Evolutionary conservation across 1,140 invertebrate genomes (phyloP).

Genomic region (Pogonomyrmex barbatus): DNA sequence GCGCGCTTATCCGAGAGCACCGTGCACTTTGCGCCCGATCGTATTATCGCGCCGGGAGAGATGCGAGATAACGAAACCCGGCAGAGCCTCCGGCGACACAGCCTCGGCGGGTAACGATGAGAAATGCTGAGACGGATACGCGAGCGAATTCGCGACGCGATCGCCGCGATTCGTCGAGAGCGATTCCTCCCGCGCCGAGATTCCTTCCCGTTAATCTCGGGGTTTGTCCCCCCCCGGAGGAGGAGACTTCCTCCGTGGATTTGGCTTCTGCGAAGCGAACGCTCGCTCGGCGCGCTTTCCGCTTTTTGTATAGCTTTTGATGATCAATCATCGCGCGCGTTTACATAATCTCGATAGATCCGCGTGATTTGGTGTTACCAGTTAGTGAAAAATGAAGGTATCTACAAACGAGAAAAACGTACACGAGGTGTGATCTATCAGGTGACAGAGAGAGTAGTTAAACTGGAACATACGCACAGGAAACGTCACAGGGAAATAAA

Average conservation of each 20-base stretch:
- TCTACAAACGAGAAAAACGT: background rate
- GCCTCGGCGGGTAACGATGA: conserved; percentile 1
- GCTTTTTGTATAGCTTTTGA: background rate
- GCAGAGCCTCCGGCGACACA: background rate
- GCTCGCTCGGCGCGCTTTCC: background rate
- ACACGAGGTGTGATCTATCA: too few relatives aligned
- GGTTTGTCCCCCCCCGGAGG: background rate
- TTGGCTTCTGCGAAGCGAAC: background rate
- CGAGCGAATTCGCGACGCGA: background rate
- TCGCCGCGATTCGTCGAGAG: background rate
- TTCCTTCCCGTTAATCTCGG: background rate
- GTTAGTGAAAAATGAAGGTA: background rate
- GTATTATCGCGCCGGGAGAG: conserved; percentile 7
- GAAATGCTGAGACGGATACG: background rate
- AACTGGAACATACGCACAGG: background rate
- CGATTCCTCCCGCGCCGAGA: background rate
- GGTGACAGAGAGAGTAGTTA: background rate
- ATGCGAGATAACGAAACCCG: conserved; percentile 32
- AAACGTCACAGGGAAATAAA: background rate
- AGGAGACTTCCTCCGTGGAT: background rate
- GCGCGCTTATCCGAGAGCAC: background rate
- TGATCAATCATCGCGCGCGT: background rate
- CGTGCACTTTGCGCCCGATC: conserved; percentile 10
- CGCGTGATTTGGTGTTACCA: background rate
- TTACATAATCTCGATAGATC: conserved; percentile 7